Percentiles rank a stretch among this genome's conserved stretches.
phyloP scores from a whole-genome alignment of 1,140 invertebrate genomes.

The Gryllus bimaculatus region DNA sequence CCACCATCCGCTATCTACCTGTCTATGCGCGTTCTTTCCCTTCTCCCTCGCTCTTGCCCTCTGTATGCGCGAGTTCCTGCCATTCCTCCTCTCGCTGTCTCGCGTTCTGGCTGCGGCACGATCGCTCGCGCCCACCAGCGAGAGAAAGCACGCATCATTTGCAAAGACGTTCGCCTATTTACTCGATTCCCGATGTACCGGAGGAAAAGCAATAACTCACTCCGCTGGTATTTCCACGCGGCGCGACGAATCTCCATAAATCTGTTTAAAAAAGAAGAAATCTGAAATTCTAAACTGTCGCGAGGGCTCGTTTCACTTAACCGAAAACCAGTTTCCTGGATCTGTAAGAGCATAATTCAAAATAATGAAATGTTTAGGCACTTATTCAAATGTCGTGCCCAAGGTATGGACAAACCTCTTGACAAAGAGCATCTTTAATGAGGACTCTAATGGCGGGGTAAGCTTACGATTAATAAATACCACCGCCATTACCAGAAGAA shows the following conservation, averaged over 20 bases:
- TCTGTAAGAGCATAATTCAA: neutral
- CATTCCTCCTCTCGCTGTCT: too few species aligned
- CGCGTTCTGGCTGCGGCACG: too few species aligned
- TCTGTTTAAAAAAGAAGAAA: neutral
- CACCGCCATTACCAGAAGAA: too few species aligned
- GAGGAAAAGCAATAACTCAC: neutral
- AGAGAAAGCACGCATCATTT: neutral
- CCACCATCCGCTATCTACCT: too few species aligned
- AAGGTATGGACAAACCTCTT: too few species aligned
- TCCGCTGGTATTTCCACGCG: neutral
- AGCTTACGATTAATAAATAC: too few species aligned
- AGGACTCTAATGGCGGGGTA: too few species aligned
- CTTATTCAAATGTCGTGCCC: neutral
- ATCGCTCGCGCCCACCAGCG: neutral
- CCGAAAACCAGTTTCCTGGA: neutral
- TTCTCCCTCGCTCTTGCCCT: too few species aligned
- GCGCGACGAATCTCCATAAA: neutral
- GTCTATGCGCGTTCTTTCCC: too few species aligned
- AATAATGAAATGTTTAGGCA: conserved; percentile 5
- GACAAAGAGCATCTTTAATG: too few species aligned
- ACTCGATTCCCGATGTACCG: neutral
- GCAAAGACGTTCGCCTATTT: neutral
- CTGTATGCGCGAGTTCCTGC: too few species aligned
- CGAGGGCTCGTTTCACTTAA: neutral
- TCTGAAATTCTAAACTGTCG: neutral